These are phyloP conservation scores for Melipona quadrifasciata DNA, from an alignment of 1,140 invertebrate species.

Conservation along the genomic window DNA sequence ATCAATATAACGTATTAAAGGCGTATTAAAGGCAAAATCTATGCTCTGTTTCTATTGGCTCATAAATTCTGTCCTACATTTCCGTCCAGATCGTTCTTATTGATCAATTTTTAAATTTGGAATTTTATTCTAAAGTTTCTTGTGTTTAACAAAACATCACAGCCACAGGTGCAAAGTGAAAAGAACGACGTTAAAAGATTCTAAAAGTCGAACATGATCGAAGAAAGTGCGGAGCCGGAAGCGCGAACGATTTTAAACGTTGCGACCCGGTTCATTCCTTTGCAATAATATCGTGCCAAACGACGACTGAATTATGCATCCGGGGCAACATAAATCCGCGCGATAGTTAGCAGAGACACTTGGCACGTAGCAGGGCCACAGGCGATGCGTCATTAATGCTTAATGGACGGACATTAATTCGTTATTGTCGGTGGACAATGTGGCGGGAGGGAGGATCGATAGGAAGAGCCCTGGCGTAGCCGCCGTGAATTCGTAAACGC, in stretches of 20 bases:
- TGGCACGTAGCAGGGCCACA: slow-evolving; percentile 30
- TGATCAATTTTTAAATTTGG: too few relatives aligned
- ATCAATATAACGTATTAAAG: not conserved
- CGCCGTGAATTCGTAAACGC: not conserved
- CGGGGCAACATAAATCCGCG: slow-evolving; percentile 52
- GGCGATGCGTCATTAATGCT: slow-evolving; percentile 64
- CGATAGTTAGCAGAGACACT: slow-evolving; percentile 59
- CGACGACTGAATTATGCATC: slow-evolving; percentile 60
- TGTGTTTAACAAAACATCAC: too few relatives aligned
- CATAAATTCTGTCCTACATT: not conserved
- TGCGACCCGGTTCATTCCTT: not conserved
- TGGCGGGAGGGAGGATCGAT: slow-evolving; percentile 41
- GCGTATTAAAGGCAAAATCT: not conserved
- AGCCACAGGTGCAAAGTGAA: too few relatives aligned
- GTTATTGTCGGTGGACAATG: slow-evolving; percentile 56
- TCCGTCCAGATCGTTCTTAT: too few relatives aligned
- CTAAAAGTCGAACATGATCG: too few relatives aligned
- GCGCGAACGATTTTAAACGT: not conserved
- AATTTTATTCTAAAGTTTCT: too few relatives aligned
- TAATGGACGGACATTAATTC: slow-evolving; percentile 65
- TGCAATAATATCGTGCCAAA: slow-evolving; percentile 43
- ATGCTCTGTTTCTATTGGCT: too few relatives aligned
- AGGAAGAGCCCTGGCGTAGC: not conserved
- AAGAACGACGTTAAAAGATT: not conserved
- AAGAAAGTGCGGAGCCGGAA: too few relatives aligned